phyloP scores from a whole-genome alignment of 2,113 vertebrate genomes.

The Lanius ludovicianus region DNA sequence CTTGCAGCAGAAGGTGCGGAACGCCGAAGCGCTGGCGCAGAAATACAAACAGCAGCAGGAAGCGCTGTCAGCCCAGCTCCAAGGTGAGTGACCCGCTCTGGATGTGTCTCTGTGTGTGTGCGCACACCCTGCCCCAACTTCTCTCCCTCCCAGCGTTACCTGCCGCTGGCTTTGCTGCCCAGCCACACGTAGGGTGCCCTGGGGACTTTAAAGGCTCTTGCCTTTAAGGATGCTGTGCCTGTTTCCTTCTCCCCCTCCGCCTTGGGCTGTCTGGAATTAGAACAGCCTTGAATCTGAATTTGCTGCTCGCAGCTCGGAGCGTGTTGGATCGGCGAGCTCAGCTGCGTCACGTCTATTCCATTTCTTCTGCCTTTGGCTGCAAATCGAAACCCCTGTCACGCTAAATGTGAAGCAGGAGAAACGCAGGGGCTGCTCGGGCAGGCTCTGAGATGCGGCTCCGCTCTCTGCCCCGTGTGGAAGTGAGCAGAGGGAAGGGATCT shows the following conservation, averaged over 20 bases:
- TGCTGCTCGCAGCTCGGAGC: not conserved
- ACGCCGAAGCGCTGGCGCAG: constrained; percentile 44
- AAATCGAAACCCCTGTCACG: fast-evolving
- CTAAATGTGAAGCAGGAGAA: not conserved
- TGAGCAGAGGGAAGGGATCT: not conserved
- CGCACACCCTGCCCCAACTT: fast-evolving
- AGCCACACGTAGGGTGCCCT: fast-evolving
- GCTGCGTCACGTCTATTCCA: not conserved
- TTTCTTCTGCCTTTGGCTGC: not conserved
- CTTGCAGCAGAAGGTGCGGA: constrained; percentile 52
- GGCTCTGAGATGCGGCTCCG: not conserved
- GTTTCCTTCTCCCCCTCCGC: fast-evolving
- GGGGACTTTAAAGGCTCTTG: not conserved
- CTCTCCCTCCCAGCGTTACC: not conserved
- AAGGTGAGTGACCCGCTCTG: constrained; percentile 55
- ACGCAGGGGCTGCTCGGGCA: not conserved
- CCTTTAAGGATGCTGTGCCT: not conserved
- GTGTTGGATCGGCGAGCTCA: not conserved
- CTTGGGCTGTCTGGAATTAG: not conserved
- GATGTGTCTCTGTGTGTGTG: not conserved
- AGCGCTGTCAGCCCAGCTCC: constrained; percentile 73
- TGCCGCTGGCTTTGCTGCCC: fast-evolving
- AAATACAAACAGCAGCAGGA: constrained; percentile 77
- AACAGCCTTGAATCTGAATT: not conserved
- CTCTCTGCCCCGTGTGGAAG: not conserved